Evolutionary conservation across 2,797 vertebrate genomes (phyloP).

Genomic region (Tenualosa thibaudeaui): DNA sequence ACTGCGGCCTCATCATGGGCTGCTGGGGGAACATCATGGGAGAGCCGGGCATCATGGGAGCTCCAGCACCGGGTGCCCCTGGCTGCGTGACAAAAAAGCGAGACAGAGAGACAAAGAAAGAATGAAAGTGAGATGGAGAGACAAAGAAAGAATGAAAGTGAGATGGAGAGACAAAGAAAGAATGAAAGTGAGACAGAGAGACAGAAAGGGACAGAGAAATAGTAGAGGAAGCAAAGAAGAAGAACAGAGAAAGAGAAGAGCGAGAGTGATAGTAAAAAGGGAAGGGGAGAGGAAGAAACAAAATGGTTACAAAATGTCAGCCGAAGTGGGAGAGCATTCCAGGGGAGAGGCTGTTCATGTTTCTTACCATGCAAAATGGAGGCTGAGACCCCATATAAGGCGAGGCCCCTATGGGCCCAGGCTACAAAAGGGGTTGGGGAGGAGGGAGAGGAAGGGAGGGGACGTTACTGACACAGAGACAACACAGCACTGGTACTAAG

Average conservation of each 20-base stretch:
- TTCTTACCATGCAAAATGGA: conserved; percentile 91
- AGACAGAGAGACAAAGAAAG: background rate
- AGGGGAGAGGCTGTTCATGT: conserved; percentile 7
- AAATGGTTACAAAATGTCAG: background rate
- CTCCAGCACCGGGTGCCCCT: conserved; percentile 78
- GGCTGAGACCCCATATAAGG: conserved; percentile 81
- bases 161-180: background rate
- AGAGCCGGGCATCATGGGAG: conserved; percentile 87
- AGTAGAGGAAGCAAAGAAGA: too few species aligned
- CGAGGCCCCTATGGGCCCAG: conserved; percentile 70
- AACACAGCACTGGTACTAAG: conserved; percentile 40
- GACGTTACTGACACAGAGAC: conserved; percentile 67
- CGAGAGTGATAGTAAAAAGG: conserved; percentile 23
- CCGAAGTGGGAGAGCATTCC: background rate
- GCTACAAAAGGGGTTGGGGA: conserved; percentile 67
- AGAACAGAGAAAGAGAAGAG: conserved; percentile 30
- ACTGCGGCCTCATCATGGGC: conserved; percentile 91
- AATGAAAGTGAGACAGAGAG: background rate
- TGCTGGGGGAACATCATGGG: conserved; percentile 77
- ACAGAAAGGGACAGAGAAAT: background rate
- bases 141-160: background rate
- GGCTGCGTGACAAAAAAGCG: conserved; percentile 68
- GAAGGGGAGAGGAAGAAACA: too few species aligned
- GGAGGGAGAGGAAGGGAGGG: conserved; percentile 58
- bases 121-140: too few species aligned